phyloP scores from a whole-genome alignment of 2,797 vertebrate species.

The Novumbra hubbsi region DNA sequence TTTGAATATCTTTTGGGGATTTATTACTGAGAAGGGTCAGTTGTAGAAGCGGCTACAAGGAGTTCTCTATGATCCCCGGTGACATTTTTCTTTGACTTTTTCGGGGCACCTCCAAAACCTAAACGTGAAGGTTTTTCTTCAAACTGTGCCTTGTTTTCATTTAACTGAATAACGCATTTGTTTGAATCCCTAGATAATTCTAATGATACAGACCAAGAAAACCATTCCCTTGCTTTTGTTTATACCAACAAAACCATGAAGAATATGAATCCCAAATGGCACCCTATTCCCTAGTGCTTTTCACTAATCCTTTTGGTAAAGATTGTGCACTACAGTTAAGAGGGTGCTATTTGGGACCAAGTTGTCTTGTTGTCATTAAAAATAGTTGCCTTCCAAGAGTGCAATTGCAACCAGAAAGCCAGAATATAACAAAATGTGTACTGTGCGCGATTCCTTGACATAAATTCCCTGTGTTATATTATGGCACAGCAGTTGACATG shows the following conservation, averaged over 20 bases:
- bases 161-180: background rate
- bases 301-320: background rate
- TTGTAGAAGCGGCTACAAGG: too few relatives aligned
- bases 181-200: background rate
- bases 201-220: background rate
- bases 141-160: background rate
- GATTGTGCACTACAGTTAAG: background rate
- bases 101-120: too few relatives aligned
- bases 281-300: background rate
- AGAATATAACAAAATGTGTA: background rate
- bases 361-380: background rate
- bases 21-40: too few relatives aligned
- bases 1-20: too few relatives aligned
- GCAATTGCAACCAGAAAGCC: background rate
- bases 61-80: too few relatives aligned
- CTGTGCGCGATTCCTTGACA: background rate
- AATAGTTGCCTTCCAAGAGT: background rate
- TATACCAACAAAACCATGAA: background rate
- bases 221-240: background rate
- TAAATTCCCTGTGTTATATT: background rate
- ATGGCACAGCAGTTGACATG: background rate
- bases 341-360: background rate
- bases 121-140: too few relatives aligned
- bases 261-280: background rate
- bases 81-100: too few relatives aligned